These are phyloP conservation scores for Bolinopsis microptera DNA, from an alignment of 37 sponge, comb jelly and placozoan genomes.

Conservation along the genomic window DNA sequence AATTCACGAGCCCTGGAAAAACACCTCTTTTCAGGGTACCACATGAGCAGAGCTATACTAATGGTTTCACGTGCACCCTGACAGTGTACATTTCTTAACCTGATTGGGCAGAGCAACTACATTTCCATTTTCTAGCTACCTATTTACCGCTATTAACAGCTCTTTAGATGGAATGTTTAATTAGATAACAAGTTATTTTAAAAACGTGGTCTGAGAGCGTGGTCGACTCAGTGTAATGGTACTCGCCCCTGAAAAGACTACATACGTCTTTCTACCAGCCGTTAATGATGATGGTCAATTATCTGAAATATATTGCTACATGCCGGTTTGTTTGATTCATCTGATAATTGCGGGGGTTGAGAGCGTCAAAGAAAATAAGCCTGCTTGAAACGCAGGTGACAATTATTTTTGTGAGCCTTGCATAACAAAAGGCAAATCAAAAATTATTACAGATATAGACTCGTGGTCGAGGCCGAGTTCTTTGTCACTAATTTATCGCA, in stretches of 20 bases:
- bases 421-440: background rate
- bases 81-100: too few species aligned
- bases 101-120: too few species aligned
- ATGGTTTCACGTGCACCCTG: background rate
- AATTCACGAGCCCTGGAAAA: background rate
- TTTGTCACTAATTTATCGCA: background rate
- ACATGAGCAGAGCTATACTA: background rate
- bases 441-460: background rate
- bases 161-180: background rate
- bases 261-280: background rate
- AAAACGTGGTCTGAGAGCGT: background rate
- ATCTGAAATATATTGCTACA: background rate
- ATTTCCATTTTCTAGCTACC: background rate
- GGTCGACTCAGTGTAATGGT: background rate
- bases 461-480: background rate
- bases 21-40: background rate
- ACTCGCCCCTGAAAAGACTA: background rate
- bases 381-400: background rate
- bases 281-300: background rate
- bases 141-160: background rate
- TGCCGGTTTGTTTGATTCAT: background rate
- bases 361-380: background rate
- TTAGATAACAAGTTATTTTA: background rate
- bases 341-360: background rate
- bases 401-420: background rate